Evolutionary conservation across 1,140 invertebrate species (phyloP), one percentile per base, ranked within the genome.

Genomic region (Lepidurus packardi): DNA sequence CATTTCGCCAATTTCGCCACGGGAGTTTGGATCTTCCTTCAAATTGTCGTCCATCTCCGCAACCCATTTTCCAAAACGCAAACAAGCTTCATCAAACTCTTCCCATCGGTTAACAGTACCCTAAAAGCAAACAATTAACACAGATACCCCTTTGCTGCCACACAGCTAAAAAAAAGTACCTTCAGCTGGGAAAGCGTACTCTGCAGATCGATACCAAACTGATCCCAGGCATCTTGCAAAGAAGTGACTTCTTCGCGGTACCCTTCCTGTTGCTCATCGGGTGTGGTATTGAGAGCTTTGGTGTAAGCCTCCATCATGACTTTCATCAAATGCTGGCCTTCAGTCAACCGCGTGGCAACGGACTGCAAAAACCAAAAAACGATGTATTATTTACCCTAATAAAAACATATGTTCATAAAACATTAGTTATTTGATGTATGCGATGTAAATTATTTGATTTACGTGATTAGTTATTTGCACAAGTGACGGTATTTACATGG

Each of bases 1-100:
- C 90, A 96, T 95, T 86, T 96, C 94, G 75, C 93, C 91, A 7
- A 95, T 85, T 85, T 96, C 94, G 43, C 92, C 93, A 82, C 91
- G 92, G 1, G 91, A 92, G 73, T 91, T 87, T 0, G 90, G 88
- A 16, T 89, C 85, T 76, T 88, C 86, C 42, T 80, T 78, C 10
- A 84, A 78, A 82, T 83, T 84, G 13, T 80, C n/a, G 9, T 82
- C 86, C 0, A 89, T 91, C 73, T 89, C 89, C 7, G 84, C 86
- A 0, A 94, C 86, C 92, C 93, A 94, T 82, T 88, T 88, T 41
- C 91, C 88, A 1, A 94, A 86, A 73, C 88, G 89, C 43, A 87
- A 86, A 79, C 90, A 90, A 21, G 90, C 89, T 80, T 93, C 91
- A 73, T 89, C 88, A 80, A 93, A 93, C 83, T 95, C 93, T 81